These are phyloP conservation scores for Paedocypris sp. DNA, from an alignment of 2,113 vertebrate species.

Conservation along the genomic window DNA sequence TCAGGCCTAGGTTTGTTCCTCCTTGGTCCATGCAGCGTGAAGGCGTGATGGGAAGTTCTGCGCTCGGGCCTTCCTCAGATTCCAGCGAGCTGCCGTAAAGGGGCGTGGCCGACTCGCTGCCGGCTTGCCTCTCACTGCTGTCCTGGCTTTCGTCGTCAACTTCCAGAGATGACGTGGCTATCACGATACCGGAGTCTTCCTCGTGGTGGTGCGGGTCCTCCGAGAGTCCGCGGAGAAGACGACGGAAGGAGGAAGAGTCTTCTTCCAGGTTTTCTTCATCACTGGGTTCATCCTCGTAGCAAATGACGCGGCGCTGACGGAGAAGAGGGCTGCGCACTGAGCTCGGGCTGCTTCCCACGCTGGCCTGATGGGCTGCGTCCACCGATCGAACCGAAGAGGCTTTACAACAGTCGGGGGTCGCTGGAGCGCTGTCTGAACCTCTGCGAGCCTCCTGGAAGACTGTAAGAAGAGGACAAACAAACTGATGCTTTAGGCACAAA, in stretches of 20 bases:
- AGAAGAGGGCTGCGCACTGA: constrained; percentile 72
- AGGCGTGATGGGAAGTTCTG: constrained; percentile 53
- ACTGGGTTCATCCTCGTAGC: constrained; percentile 62
- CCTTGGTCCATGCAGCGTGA: constrained; percentile 45
- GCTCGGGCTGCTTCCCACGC: constrained; percentile 61
- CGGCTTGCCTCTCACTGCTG: constrained; percentile 37
- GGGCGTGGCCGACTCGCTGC: constrained; percentile 46
- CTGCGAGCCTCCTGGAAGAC: constrained; percentile 49
- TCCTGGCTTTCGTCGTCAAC: constrained; percentile 45
- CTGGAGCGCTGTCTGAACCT: constrained; percentile 38
- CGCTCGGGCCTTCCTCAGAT: constrained; percentile 39
- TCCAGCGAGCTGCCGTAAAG: constrained; percentile 47
- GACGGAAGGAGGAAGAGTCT: constrained; percentile 33
- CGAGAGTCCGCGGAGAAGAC: not conserved
- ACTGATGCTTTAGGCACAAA: not conserved
- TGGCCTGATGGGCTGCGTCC: constrained; percentile 55
- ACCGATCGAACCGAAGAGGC: constrained; percentile 39
- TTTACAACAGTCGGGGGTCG: constrained; percentile 31
- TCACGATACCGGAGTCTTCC: constrained; percentile 38
- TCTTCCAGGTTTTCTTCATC: constrained; percentile 65
- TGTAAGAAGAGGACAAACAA: constrained; percentile 2
- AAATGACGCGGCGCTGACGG: constrained; percentile 68
- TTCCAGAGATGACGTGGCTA: constrained; percentile 47
- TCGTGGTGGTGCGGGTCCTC: constrained; percentile 27
- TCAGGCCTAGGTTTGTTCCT: constrained; percentile 47